Percentiles rank a stretch among this genome's conserved stretches.
phyloP scores from a whole-genome alignment of 1,140 invertebrate species.

The Spodoptera litura region DNA sequence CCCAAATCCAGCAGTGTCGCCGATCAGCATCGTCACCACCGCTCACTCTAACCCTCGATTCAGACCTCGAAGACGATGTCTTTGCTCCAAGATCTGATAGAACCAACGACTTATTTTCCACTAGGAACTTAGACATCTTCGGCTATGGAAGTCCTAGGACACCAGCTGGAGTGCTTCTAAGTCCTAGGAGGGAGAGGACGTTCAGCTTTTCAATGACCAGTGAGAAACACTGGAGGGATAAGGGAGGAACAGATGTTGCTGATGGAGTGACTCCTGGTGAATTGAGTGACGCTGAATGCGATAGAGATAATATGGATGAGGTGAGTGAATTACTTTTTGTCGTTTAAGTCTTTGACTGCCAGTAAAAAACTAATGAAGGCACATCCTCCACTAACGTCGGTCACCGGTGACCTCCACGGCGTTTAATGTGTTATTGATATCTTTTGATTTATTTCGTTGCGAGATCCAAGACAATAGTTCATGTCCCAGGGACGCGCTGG shows the following conservation, averaged over 20 bases:
- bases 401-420: no score
- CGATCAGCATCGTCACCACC: constrained; percentile 76
- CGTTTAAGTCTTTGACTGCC: no score
- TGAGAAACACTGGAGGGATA: constrained; percentile 80
- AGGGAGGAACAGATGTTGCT: constrained; percentile 79
- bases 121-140: constrained; percentile 77
- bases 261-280: constrained; percentile 60
- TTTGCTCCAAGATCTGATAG: constrained; percentile 72
- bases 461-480: no score
- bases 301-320: constrained; percentile 67
- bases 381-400: no score
- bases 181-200: constrained; percentile 72
- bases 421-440: no score
- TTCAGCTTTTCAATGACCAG: constrained; percentile 78
- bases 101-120: constrained; percentile 75
- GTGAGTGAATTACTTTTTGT: constrained; percentile 55
- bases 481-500: no score
- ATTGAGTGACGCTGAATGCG: constrained; percentile 8
- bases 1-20: constrained; percentile 61
- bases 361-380: no score
- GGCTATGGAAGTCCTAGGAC: constrained; percentile 72
- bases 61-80: constrained; percentile 78
- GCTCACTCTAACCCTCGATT: constrained; percentile 70
- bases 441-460: not conserved
- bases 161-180: constrained; percentile 75